Base-by-base conservation (phyloP, 2,797 vertebrate species). In the Sylvilagus floridanus region DNA sequence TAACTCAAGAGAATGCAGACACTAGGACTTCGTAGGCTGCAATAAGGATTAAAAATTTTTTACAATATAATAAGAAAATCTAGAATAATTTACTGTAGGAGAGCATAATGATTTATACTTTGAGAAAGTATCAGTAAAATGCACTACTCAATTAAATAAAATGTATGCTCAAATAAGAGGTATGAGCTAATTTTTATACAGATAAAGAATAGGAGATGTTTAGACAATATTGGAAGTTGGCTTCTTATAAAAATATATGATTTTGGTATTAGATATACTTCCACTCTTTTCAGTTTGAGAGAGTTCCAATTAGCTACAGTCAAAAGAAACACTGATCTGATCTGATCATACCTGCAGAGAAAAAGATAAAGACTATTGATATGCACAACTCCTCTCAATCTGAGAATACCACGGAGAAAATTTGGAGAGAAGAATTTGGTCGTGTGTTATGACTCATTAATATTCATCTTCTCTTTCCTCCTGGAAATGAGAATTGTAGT, bases 401-500 rank as follows among this genome's bases (percentile, higher is more conserved):
- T 54, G 69, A 24, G 21, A 69, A 91, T 32, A 66, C 26, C 14
- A 24, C 52, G 26, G 26, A 54, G 22, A 78, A 83, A 10, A 35
- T 52, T 42, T 78, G 28, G 4, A 82, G 73, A 62, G 1, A 63
- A 19, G 26, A 76, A 52, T 57, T 72, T 68, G 60, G 13, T 54
- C 47, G 24, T 28, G 60, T 65, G 84, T n/a, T 82, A 91, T 9
- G 84, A 5, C 30, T 84, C 37, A 60, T 30, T 75, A 21, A 71
- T 32, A 89, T 79, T 86, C 47, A 47, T 95, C 72, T 30, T 96
- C 81, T 84, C 88, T 62, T 78, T 50, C 76, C 21, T 68, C 42
- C 14, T 84, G 79, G 95, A 95, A 96, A 97, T 92, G 50, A 96
- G 93, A 13, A 47, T 68, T 0, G 30, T 84, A 88, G 52, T 13